Percentiles rank a stretch among this genome's conserved stretches.
Conservation (phyloP, 1,140 invertebrate species). For the Drosophila nigrodunni region DNA sequence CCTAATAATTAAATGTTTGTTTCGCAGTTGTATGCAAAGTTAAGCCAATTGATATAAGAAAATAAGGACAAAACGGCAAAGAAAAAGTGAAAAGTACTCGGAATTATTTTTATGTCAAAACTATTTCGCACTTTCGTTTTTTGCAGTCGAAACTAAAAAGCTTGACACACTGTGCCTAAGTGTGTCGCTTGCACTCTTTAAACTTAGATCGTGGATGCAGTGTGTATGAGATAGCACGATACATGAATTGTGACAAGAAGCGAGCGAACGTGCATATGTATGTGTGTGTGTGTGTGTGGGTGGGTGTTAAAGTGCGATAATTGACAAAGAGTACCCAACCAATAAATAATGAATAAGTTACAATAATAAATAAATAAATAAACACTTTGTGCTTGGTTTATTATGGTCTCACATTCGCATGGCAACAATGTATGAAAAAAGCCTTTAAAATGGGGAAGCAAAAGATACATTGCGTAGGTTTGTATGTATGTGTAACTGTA, state of each 20-base stretch:
- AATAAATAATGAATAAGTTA: constrained; percentile 41
- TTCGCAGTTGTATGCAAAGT: no score
- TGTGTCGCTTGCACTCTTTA: constrained; percentile 8
- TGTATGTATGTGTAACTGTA: constrained; percentile 6
- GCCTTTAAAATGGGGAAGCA: constrained; percentile 6
- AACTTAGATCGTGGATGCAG: constrained; percentile 10
- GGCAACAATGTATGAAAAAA: constrained; percentile 26
- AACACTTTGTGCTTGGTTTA: constrained; percentile 30
- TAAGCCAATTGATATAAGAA: no score
- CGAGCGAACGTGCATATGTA: constrained; percentile 1
- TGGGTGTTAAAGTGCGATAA: constrained; percentile 26
- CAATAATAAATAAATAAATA: constrained; percentile 48
- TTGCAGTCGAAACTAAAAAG: neutral
- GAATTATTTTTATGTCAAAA: no score
- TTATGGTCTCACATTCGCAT: constrained; percentile 43
- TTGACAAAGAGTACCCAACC: constrained; percentile 30
- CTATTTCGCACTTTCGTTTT: neutral
- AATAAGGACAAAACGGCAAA: no score
- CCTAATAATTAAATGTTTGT: no score
- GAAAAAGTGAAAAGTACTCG: no score
- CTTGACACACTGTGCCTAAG: no score
- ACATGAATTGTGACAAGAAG: constrained; percentile 15
- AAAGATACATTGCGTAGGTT: constrained; percentile 1
- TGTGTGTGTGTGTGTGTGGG: constrained; percentile 3
- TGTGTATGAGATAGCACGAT: constrained; percentile 3